A percentile compares a stretch with the other conserved stretches of the same genome.
Evolutionary conservation across 2,888 invertebrate genomes (phyloP).

Genomic region (Diarsia rubi): DNA sequence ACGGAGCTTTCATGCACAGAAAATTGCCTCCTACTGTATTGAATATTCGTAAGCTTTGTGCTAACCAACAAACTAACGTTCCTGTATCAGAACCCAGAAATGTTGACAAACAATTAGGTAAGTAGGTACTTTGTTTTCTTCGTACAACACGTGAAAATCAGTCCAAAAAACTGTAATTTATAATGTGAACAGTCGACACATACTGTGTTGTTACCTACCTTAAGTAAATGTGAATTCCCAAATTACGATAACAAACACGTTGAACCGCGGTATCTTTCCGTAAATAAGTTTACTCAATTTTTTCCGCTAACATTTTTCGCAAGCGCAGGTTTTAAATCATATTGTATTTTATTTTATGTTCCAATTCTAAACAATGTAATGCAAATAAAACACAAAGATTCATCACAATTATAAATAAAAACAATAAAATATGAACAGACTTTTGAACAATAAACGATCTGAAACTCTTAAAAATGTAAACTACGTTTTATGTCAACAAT

Average conservation of each 20-base stretch:
- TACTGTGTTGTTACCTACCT: slow-evolving; percentile 42
- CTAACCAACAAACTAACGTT: not conserved
- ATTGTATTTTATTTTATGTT: not conserved
- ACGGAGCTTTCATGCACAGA: not conserved
- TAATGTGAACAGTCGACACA: slow-evolving; percentile 39
- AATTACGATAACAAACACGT: slow-evolving; percentile 48
- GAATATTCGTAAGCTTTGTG: slow-evolving; percentile 2
- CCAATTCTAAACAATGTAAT: not conserved
- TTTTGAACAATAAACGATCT: slow-evolving; percentile 1
- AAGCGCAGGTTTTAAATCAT: not conserved
- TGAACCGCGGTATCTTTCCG: slow-evolving; percentile 27
- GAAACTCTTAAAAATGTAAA: not conserved
- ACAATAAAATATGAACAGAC: not conserved
- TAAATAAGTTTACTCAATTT: slow-evolving; percentile 24
- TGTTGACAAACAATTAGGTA: slow-evolving; percentile 4
- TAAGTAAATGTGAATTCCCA: slow-evolving; percentile 38
- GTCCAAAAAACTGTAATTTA: slow-evolving; percentile 46
- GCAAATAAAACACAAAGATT: not conserved
- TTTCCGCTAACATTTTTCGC: slow-evolving; percentile 1
- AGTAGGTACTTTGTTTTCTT: slow-evolving; percentile 21
- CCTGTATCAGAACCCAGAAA: slow-evolving; percentile 2
- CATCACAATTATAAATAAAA: slow-evolving; percentile 1
- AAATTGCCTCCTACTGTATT: not conserved
- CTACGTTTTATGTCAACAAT: slow-evolving; percentile 12
- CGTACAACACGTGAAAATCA: slow-evolving; percentile 37